These are phyloP conservation scores for Eriocheir sinensis DNA, from an alignment of 1,140 invertebrate genomes.

Conservation along the genomic window DNA sequence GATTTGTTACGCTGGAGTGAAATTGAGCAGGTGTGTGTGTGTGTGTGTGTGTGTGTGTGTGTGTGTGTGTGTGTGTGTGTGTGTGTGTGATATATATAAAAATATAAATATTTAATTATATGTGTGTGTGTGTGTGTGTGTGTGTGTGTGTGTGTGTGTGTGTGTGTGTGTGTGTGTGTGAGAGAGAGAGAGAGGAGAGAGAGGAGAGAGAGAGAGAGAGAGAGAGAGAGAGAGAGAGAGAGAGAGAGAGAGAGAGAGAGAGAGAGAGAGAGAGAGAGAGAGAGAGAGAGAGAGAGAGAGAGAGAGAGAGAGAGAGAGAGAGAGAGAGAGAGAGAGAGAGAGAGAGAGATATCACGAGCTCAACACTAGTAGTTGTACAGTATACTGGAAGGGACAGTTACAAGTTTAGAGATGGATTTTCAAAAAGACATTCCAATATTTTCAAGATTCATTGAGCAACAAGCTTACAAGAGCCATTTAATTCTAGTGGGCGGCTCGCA, in stretches of 20 bases:
- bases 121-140: background rate
- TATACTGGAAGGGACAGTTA: background rate
- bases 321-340: background rate
- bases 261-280: background rate
- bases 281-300: constrained; percentile 18
- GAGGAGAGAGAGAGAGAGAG: constrained; percentile 6
- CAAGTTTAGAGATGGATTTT: constrained; percentile 26
- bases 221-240: background rate
- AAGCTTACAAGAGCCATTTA: constrained; percentile 63
- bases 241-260: background rate
- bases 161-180: no score
- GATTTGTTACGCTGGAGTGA: background rate
- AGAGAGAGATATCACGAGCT: background rate
- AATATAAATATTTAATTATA: no score
- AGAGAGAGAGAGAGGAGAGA: constrained; percentile 1
- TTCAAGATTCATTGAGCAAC: constrained; percentile 66
- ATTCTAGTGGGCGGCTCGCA: constrained; percentile 40
- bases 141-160: no score
- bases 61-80: no score
- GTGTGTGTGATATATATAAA: no score
- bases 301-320: background rate
- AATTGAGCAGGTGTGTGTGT: background rate
- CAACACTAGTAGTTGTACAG: constrained; percentile 19
- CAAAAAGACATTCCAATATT: constrained; percentile 73
- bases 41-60: no score